Evolutionary conservation across 2,797 vertebrate species (phyloP).

Genomic region (Coluber constrictor): DNA sequence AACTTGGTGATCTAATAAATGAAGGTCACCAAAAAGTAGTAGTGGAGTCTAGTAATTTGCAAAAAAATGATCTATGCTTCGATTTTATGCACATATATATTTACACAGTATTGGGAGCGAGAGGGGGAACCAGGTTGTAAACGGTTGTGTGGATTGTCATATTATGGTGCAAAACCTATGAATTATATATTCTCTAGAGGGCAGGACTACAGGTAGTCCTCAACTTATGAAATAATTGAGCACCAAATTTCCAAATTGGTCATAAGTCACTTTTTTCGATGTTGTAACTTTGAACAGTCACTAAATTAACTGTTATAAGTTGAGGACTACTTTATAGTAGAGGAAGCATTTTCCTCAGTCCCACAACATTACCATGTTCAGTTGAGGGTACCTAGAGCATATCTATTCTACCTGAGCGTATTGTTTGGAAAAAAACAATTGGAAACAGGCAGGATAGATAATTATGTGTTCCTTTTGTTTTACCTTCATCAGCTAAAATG

Average conservation of each 20-base stretch:
- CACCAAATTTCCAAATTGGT: not conserved
- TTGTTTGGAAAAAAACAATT: not conserved
- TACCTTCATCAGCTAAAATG: constrained; percentile 53
- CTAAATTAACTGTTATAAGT: not conserved
- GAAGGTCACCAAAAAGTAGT: not conserved
- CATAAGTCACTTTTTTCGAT: not conserved
- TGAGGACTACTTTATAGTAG: not conserved
- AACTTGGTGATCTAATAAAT: not conserved
- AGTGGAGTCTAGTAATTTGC: not conserved
- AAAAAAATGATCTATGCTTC: not conserved
- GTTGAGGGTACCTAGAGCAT: not conserved
- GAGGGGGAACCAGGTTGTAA: not conserved
- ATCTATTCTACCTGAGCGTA: not conserved
- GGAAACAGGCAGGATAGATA: not conserved
- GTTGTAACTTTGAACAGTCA: not conserved
- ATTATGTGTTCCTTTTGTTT: not conserved
- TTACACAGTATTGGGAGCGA: not conserved
- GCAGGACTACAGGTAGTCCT: not conserved
- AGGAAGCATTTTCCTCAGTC: not conserved
- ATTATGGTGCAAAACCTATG: not conserved
- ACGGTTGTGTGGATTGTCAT: not conserved
- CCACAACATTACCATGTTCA: not conserved
- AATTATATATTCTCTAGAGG: not conserved
- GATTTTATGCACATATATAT: not conserved
- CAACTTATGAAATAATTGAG: not conserved